Conservation (phyloP, 2,113 vertebrate species). For the Excalfactoria chinensis region DNA sequence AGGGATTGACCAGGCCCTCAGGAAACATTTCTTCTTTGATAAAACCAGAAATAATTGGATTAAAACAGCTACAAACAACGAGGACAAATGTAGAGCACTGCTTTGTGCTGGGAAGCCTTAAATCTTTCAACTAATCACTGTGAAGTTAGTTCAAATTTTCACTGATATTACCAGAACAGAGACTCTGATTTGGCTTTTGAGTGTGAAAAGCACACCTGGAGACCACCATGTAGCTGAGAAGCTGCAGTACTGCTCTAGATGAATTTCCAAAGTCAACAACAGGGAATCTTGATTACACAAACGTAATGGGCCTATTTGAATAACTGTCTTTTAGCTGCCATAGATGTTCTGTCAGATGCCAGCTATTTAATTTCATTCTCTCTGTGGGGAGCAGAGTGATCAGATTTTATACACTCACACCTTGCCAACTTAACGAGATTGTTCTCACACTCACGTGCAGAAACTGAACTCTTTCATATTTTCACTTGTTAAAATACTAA, state of each 20-base stretch:
- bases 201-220: not conserved
- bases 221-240: not conserved
- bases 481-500: not conserved
- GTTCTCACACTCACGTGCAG: not conserved
- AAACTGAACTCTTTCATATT: not conserved
- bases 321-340: not conserved
- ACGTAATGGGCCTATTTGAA: not conserved
- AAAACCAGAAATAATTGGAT: not conserved
- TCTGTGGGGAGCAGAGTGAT: accelerated
- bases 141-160: not conserved
- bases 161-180: not conserved
- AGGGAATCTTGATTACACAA: not conserved
- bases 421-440: not conserved
- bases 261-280: not conserved
- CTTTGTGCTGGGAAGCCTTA: not conserved
- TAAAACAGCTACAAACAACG: not conserved
- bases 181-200: not conserved
- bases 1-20: not conserved
- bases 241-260: not conserved
- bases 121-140: not conserved
- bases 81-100: not conserved
- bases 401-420: not conserved
- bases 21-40: not conserved
- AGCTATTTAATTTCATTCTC: not conserved
- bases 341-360: not conserved